These are phyloP conservation scores for Chromobotia macracanthus DNA, from an alignment of 2,797 vertebrate genomes.

Conservation along the genomic window DNA sequence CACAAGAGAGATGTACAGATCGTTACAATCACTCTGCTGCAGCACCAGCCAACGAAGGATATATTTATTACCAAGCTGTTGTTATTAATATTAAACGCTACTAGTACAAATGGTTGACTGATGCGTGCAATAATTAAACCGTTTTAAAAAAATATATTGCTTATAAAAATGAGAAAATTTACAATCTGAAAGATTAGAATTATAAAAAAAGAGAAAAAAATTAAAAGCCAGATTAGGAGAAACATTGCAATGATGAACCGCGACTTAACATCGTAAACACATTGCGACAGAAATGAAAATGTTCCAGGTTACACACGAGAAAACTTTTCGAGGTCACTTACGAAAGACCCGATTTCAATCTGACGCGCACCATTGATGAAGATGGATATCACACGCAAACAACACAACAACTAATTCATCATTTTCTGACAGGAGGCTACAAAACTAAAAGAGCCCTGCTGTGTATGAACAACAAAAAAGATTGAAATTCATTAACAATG, in stretches of 20 bases:
- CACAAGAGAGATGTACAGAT: not conserved
- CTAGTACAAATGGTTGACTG: not conserved
- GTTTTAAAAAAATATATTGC: not conserved
- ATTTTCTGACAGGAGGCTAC: not conserved
- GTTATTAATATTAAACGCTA: not conserved
- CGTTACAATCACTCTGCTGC: not conserved
- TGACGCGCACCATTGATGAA: not conserved
- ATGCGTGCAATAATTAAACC: not conserved
- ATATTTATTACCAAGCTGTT: not conserved
- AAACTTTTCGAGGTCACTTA: constrained; percentile 35
- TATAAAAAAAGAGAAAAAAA: too few species aligned
- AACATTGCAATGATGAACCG: too few species aligned
- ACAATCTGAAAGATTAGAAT: too few species aligned
- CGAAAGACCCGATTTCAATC: not conserved
- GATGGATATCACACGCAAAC: not conserved
- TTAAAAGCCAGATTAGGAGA: too few species aligned
- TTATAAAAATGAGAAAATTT: too few species aligned
- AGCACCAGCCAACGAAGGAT: not conserved
- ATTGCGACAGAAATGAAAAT: not conserved
- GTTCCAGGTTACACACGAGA: not conserved
- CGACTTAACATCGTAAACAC: too few species aligned
- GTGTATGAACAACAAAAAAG: not conserved
- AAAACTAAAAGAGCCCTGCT: not conserved
- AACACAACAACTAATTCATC: not conserved
- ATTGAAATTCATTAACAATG: not conserved